Evolutionary conservation across 2,797 vertebrate genomes (phyloP).

Genomic region (Micromesistius poutassou): DNA sequence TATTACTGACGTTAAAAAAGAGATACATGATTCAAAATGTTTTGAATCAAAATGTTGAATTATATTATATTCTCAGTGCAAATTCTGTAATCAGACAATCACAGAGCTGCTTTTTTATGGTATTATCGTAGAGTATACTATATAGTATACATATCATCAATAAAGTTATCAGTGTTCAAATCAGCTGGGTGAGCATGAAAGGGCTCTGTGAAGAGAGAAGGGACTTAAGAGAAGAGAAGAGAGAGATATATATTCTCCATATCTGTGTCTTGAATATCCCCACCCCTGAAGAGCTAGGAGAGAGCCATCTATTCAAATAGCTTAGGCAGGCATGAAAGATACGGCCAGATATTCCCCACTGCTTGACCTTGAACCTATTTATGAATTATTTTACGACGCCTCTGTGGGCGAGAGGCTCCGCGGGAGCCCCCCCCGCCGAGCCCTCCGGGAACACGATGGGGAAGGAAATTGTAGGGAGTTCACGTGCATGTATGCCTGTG

Average conservation of each 20-base stretch:
- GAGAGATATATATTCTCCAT: conserved; percentile 39
- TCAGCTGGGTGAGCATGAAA: conserved; percentile 38
- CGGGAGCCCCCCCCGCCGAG: conserved; percentile 3
- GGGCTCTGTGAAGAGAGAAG: conserved; percentile 27
- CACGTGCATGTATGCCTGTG: conserved; percentile 23
- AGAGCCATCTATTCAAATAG: conserved; percentile 64
- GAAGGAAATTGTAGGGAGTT: conserved; percentile 17
- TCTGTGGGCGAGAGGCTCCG: conserved; percentile 14
- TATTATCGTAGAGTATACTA: background rate
- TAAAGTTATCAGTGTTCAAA: background rate
- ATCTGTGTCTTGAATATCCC: conserved; percentile 61
- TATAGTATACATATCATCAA: background rate
- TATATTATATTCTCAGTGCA: background rate
- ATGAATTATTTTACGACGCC: conserved; percentile 34
- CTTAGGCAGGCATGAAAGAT: conserved; percentile 48
- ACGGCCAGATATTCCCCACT: conserved; percentile 33
- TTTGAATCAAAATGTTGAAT: background rate
- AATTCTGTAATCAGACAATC: background rate
- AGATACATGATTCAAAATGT: conserved; percentile 1
- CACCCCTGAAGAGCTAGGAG: conserved; percentile 51
- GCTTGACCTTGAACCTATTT: conserved; percentile 58
- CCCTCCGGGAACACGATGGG: conserved; percentile 12
- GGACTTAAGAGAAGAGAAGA: conserved; percentile 3
- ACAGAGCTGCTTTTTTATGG: background rate
- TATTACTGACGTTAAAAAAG: background rate